These are phyloP conservation scores for Trichogramma dendrolimi DNA, from an alignment of 2,888 invertebrate genomes.

Conservation along the genomic window DNA sequence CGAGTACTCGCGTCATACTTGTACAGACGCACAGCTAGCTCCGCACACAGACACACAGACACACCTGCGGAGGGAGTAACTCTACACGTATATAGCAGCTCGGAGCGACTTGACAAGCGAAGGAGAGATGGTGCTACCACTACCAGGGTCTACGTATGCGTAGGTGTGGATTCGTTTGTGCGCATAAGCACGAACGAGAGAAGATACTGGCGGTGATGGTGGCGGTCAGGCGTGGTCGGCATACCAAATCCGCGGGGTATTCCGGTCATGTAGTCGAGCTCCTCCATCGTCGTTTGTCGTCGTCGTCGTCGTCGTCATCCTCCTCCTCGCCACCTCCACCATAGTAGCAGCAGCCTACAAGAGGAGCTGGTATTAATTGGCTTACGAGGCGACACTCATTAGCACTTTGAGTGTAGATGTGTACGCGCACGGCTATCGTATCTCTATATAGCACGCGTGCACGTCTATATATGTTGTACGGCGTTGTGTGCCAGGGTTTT, in stretches of 20 bases:
- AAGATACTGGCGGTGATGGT: conserved; percentile 31
- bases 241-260: conserved; percentile 51
- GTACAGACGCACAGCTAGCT: too few species aligned
- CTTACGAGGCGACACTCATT: conserved; percentile 53
- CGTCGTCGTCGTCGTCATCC: too few species aligned
- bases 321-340: too few species aligned
- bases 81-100: conserved; percentile 10
- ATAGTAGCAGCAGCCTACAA: conserved; percentile 28
- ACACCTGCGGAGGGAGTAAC: conserved; percentile 4
- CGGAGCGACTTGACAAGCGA: conserved; percentile 43
- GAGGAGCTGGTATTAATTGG: conserved; percentile 49
- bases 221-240: conserved; percentile 49
- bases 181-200: conserved; percentile 13
- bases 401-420: conserved; percentile 43
- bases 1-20: too few species aligned
- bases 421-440: conserved; percentile 2
- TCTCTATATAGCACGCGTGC: too few species aligned
- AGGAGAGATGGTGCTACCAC: conserved; percentile 18
- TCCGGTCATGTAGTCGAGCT: conserved; percentile 50
- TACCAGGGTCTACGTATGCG: background rate
- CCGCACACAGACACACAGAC: conserved; percentile 11
- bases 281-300: too few species aligned
- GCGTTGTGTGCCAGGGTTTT: too few species aligned
- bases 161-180: conserved; percentile 19
- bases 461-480: too few species aligned